Percentiles rank a stretch among this genome's conserved stretches.
Evolutionary conservation across 2,113 vertebrate species (phyloP).

Genomic region (Macquaria australasica): DNA sequence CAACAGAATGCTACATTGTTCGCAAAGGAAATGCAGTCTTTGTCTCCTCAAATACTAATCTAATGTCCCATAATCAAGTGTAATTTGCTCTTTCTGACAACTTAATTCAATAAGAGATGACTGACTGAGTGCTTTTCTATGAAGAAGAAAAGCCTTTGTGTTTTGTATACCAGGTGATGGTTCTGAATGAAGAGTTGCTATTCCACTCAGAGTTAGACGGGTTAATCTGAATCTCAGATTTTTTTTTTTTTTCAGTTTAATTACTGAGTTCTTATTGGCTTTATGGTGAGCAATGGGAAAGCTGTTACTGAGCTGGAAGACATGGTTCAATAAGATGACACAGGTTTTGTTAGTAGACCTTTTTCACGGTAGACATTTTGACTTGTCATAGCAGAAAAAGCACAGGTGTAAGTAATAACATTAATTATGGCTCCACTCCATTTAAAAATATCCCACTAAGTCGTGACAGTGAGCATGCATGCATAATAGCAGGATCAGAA

Average conservation of each 20-base stretch:
- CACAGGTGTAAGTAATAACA: neutral
- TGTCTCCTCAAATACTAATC: neutral
- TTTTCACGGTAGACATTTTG: neutral
- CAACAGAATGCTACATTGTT: neutral
- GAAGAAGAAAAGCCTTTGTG: neutral
- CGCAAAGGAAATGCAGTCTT: neutral
- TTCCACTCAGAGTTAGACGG: neutral
- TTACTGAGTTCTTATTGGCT: neutral
- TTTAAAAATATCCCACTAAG: neutral
- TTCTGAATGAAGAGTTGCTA: neutral
- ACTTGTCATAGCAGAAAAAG: neutral
- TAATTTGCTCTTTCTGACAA: neutral
- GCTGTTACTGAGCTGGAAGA: neutral
- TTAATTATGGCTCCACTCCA: conserved; percentile 3
- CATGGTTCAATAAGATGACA: neutral
- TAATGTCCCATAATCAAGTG: neutral
- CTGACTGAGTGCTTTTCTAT: neutral
- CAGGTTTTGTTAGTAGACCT: neutral
- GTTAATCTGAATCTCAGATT: neutral
- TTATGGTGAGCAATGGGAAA: neutral
- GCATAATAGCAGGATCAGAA: neutral
- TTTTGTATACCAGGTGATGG: neutral
- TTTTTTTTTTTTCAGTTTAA: neutral
- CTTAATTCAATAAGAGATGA: neutral
- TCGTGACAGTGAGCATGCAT: neutral